Evolutionary conservation across 2,888 invertebrate genomes (phyloP), one percentile per base, ranked within the genome.

Genomic region (Miltochrista miniata): DNA sequence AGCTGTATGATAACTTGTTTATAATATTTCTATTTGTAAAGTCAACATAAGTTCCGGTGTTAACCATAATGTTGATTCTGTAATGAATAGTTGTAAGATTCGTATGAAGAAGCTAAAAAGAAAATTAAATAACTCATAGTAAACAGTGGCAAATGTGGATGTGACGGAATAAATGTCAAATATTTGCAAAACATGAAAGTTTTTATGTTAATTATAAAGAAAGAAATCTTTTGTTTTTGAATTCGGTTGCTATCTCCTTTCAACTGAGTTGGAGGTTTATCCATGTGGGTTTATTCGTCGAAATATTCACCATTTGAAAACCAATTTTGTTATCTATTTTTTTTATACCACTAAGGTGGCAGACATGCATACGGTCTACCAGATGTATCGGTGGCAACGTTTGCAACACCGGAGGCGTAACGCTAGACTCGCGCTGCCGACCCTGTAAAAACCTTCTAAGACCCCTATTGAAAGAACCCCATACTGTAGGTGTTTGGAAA

Each of bases 171-270:
- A 24, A 24, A 24, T 24, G 18, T 43, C 45, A 49, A 57, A 65
- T 56, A 53, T 54, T 61, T 59, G 56, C 49, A 11, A 52, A 55
- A 54, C 57, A 49, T 11, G 61, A 60, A 63, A 67, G 60, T 56
- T 57, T 49, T 47, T 33, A 48, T 51, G 41, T 31, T 33, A 45
- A 40, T 43, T 47, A 34, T 3, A 54, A 39, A 58, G 18, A 46
- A 39, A 15, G 36, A 51, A 41, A 46, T 11, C 33, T 15, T 38
- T 49, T 37, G 34, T 10, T 12, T 37, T n/a, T 33, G 14, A 40
- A 13, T 14, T 40, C 12, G 10, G 8, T 24, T 31, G n/a, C n/a
- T 34, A 18, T 24, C 5, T 24, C 5, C 5, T 2, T 24, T 5
- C 2, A 2, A 24, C 18, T 4, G 18, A 24, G n/a, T n/a, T n/a